Conservation (phyloP, 2,797 vertebrate species). For the Meda fulgida region DNA sequence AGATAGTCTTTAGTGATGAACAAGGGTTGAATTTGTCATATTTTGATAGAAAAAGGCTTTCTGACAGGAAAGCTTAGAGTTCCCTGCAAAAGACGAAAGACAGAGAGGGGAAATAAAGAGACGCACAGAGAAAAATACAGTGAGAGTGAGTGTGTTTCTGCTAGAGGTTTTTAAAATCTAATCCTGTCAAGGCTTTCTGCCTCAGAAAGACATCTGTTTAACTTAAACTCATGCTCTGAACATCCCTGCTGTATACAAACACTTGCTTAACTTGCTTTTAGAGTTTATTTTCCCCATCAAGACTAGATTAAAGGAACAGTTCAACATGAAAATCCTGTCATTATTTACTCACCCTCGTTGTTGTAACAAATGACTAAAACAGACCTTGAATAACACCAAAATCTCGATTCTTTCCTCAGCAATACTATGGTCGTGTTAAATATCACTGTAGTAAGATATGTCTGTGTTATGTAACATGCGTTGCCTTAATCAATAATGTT, state of each 20-base stretch:
- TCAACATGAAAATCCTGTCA: neutral
- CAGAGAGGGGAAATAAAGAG: neutral
- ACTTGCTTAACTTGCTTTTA: constrained; percentile 22
- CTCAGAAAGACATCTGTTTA: constrained; percentile 44
- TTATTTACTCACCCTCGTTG: neutral
- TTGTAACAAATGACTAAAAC: neutral
- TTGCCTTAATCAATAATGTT: neutral
- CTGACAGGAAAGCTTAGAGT: constrained; percentile 21
- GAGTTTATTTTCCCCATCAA: neutral
- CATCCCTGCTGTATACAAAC: constrained; percentile 34
- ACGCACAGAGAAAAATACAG: neutral
- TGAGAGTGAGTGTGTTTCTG: neutral
- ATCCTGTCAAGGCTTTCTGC: constrained; percentile 37
- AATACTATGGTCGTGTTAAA: neutral
- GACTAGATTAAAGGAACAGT: neutral
- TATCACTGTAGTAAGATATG: neutral
- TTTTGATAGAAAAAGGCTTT: constrained; percentile 27
- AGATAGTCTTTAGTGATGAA: constrained; percentile 25
- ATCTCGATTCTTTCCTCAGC: neutral
- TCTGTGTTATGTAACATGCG: neutral
- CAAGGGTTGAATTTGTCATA: constrained; percentile 35
- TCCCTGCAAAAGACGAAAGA: constrained; percentile 6
- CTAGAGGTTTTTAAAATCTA: constrained; percentile 27
- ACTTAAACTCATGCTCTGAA: constrained; percentile 31
- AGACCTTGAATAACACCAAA: neutral